phyloP scores from a whole-genome alignment of 2,888 invertebrate species.

The Drepana falcataria region DNA sequence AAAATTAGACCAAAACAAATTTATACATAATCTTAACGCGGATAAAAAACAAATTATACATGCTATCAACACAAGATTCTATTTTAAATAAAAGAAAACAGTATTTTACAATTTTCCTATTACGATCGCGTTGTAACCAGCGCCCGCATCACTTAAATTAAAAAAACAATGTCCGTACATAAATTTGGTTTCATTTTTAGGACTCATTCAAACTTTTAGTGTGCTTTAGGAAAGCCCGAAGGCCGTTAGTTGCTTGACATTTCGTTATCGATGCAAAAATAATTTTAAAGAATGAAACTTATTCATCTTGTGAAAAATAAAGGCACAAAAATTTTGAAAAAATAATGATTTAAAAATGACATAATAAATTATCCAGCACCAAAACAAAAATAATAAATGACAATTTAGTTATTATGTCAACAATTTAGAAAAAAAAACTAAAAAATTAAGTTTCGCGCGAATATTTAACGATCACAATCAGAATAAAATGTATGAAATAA shows the following conservation, averaged over 20 bases:
- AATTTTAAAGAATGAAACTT: too few species aligned
- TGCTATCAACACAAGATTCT: slow-evolving; percentile 71
- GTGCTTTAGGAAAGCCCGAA: slow-evolving; percentile 30
- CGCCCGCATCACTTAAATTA: slow-evolving; percentile 40
- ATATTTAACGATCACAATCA: too few species aligned
- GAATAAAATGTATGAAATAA: too few species aligned
- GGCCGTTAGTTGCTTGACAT: not conserved
- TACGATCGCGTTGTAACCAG: slow-evolving; percentile 51
- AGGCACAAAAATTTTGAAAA: too few species aligned
- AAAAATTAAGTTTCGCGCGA: too few species aligned
- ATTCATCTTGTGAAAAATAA: too few species aligned
- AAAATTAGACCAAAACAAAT: slow-evolving; percentile 77
- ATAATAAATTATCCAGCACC: slow-evolving; percentile 53
- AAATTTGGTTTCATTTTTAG: slow-evolving; percentile 70
- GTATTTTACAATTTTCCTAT: slow-evolving; percentile 72
- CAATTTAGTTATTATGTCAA: too few species aligned
- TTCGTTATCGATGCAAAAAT: too few species aligned
- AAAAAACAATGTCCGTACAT: slow-evolving; percentile 40
- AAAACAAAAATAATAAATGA: slow-evolving; percentile 47
- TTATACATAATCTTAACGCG: slow-evolving; percentile 77
- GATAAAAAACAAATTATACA: slow-evolving; percentile 75
- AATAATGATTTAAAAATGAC: slow-evolving; percentile 7
- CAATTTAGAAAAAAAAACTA: too few species aligned
- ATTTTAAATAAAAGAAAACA: slow-evolving; percentile 61
- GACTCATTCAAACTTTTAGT: slow-evolving; percentile 33